phyloP scores from a whole-genome alignment of 35 echinoderm and acorn worm species.

The Ptychodera flava region DNA sequence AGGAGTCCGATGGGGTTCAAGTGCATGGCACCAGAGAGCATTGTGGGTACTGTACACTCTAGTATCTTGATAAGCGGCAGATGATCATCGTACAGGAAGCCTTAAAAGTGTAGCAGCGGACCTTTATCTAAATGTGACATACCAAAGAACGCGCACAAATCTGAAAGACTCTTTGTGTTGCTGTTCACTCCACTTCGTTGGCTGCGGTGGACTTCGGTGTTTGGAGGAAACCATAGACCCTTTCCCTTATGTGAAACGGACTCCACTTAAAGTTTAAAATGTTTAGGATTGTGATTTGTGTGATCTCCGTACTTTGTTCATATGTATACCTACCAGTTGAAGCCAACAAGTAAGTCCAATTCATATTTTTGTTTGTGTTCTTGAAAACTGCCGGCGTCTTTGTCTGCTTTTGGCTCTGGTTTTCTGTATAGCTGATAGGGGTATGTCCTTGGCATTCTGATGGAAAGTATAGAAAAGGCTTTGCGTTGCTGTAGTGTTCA shows the following conservation, averaged over 20 bases:
- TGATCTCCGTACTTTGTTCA: not conserved
- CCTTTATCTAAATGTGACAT: not conserved
- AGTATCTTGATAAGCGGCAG: too few species aligned
- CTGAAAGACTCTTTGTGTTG: not conserved
- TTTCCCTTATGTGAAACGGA: not conserved
- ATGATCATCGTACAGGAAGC: not conserved
- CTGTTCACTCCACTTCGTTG: too few species aligned
- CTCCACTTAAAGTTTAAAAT: not conserved
- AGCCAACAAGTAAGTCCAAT: not conserved
- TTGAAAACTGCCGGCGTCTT: too few species aligned
- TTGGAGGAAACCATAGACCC: too few species aligned
- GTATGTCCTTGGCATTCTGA: not conserved
- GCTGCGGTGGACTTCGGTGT: too few species aligned
- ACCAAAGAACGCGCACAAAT: not conserved
- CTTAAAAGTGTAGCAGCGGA: not conserved
- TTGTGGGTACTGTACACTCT: not conserved
- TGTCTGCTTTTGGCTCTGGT: too few species aligned
- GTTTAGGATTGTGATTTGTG: not conserved
- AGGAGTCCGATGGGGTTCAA: not conserved
- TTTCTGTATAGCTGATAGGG: too few species aligned
- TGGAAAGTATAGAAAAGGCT: not conserved
- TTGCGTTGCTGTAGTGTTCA: too few species aligned
- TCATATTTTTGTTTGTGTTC: too few species aligned
- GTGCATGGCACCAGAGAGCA: not conserved
- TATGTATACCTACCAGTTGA: not conserved